Evolutionary conservation across 35 echinoderm and acorn worm genomes (phyloP), one percentile per base, ranked within the genome.

Genomic region (Ptychodera flava): DNA sequence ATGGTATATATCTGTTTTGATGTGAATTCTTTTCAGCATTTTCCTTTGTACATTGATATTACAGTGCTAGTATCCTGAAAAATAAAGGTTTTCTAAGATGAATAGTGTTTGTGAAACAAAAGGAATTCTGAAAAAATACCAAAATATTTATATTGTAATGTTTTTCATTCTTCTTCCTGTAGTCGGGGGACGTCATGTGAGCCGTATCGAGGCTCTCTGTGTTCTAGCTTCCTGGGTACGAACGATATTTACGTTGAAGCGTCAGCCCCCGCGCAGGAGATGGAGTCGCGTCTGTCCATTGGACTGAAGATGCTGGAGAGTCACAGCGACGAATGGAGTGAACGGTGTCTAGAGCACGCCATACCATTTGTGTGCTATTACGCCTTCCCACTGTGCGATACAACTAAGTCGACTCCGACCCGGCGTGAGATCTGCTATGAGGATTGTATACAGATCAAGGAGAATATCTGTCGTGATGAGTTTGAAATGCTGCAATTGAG

Each of bases 361-460:
- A 99, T 99, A 82, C 96, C 96, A 0, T 99, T 92, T 14, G 90
- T 99, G 27, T 99, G 96, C 37, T 94, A 89, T 79, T 99, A 92
- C 31, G 93, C 96, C 6, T 99, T 99, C 83, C 96, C 96, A 29
- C 91, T 90, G 77, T 99, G 96, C 29, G 93, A 92, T 27, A 77
- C 84, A 31, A 85, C 35, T 1, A 31, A 78, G 0, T 36, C 36
- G 16, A 79, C 91, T 15, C 91, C 91, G 0, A 80, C 81, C 28
- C 88, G 90, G 0, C 83, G 93, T 0, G 82, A 93, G 85, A 88
- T 99, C 29, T 99, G 96, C 31, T 85, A 92, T 15, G 96, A 99
- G 36, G 96, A 99, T 78, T 99, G 96, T 37, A 90, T 94, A 80
- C 92, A 94, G 28, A 78, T 99, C 36, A 93, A 99, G 85, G 34